phyloP scores from a whole-genome alignment of 2,797 vertebrate species.

The Numenius phaeopus region DNA sequence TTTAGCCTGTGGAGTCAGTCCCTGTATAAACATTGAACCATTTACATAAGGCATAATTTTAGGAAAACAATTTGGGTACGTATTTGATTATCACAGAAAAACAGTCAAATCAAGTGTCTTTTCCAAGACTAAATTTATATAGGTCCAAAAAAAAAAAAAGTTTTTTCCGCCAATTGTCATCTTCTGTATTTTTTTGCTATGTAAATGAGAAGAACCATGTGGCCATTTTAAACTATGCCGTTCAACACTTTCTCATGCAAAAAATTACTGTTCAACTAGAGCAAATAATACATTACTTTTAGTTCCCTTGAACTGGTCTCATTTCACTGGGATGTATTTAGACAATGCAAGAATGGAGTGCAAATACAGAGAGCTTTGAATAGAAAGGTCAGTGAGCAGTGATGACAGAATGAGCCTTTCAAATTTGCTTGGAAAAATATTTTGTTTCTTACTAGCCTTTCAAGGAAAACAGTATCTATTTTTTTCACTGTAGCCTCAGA shows the following conservation, averaged over 20 bases:
- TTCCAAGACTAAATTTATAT: background rate
- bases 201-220: fast-evolving
- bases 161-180: background rate
- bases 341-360: background rate
- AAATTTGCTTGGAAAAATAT: background rate
- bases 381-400: background rate
- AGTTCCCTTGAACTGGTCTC: background rate
- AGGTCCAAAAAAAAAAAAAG: background rate
- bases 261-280: background rate
- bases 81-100: background rate
- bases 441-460: background rate
- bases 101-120: background rate
- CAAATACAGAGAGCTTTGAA: background rate
- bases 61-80: background rate
- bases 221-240: background rate
- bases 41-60: background rate
- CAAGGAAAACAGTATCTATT: background rate
- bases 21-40: background rate
- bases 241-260: background rate
- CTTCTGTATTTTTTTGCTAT: background rate
- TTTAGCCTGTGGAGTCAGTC: background rate
- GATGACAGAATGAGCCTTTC: background rate
- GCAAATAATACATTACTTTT: background rate
- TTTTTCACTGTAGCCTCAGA: background rate
- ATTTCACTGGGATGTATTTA: background rate